Evolutionary conservation across 1,140 invertebrate genomes (phyloP), one percentile per base, ranked within the genome.

Genomic region (Cecropterus lyciades): DNA sequence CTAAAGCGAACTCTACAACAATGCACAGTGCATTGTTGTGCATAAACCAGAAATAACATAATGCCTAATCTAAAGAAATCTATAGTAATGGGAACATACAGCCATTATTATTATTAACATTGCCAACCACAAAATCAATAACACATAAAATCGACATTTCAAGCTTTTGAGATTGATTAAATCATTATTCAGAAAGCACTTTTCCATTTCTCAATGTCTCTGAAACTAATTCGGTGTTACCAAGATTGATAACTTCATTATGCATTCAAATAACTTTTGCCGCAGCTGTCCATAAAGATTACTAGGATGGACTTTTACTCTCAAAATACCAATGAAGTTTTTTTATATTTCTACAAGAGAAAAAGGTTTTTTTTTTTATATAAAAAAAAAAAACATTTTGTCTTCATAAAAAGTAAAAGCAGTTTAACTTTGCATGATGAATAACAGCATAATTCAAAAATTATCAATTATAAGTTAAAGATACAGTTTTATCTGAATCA

Each of bases 151-250:
- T 15, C 51, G 15, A 14, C 15, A 62, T 16, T 17, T 51, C 16
- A 14, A 49, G 17, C 16, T 14, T 8, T n/a, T 9, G 33, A 16
- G 15, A 24, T 33, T 60, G 16, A 62, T 62, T 62, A 62, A 62
- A 62, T 62, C 59, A 62, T 62, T 62, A 62, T 51, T 62, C 59
- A 51, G 48, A 62, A 51, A 51, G 30, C 17, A 51, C 59, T 62
- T 62, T 40, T 49, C 59, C 46, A 62, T 62, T 62, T 30, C 30
- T 62, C 59, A 62, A 42, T 40, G 59, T 49, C 59, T 40, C 46
- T 15, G 48, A 40, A 51, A 62, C 59, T 51, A 62, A 63, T 52
- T 63, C 59, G 20, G 33, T 20, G 40, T 37, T 42, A 63, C 59
- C 11, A 33, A 42, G 48, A 63, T 63, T 63, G 20, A 63, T 63